Evolutionary conservation across 2,113 vertebrate species (phyloP), one percentile per base, ranked within the genome.

Genomic region (Ovibos moschatus): DNA sequence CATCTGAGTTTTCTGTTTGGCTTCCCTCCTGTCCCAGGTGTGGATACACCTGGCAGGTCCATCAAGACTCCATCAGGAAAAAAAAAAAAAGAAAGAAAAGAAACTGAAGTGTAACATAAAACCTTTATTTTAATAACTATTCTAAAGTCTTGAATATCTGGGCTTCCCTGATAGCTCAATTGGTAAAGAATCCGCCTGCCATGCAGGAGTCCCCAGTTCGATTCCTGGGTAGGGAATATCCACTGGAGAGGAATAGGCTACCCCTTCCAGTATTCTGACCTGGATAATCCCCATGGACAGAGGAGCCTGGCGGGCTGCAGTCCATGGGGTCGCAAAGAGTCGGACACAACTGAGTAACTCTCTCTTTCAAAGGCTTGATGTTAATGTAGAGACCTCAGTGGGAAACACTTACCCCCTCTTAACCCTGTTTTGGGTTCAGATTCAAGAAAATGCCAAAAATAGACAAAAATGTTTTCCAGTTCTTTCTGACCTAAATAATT

Each of bases 391-490:
- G 76, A 67, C 36, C 58, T 86, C 33, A 57, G 50, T 62, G 67
- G 33, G 71, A 97, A 87, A 23, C 17, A 74, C 15, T 79, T 57
- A 16, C 17, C 53, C 33, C 16, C 47, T 51, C n/a, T 84, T 51
- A 97, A 84, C 21, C 30, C 53, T 76, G 62, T 47, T 71, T 13
- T 78, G 25, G 50, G 30, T 96, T 88, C 94, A 47, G 53, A 90
- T 87, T 89, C 76, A 76, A 97, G 89, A 95, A 97, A 97, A 93
- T 93, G 40, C 25, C 84, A n/a, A 86, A 91, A 87, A 92, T 45
- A 92, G 47, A 60, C 43, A 93, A 87, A 86, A 67, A 83, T 50
- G 1, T 30, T 83, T 90, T 88, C 51, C 67, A 94, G 30, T 84
- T 88, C 47, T 57, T 93, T 90, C 84, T 97, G 90, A 87, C 74